Evolutionary conservation across 35 echinoderm and acorn worm species (phyloP), one percentile per base, ranked within the genome.

Genomic region (Holothuria glaberrima): DNA sequence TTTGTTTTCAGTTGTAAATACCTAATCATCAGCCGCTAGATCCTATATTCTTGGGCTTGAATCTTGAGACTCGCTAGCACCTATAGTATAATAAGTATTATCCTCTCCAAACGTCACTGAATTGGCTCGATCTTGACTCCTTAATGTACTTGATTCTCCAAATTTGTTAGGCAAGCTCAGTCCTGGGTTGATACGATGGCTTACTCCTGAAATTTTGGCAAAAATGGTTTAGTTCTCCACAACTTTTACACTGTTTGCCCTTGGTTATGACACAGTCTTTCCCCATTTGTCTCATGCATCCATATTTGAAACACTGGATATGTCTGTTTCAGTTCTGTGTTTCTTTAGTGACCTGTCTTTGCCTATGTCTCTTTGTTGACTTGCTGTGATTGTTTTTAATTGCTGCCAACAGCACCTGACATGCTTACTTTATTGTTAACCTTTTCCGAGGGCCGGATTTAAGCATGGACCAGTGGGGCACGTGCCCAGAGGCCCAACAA

Each of bases 271-370:
- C 62, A 17, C 13, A 65, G 62, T 65, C 60, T 64, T 64, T 64
- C 60, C 60, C 60, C 60, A 64, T 64, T 2, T 64, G 19, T 64
- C 60, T 12, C 60, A 64, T 5, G 12, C 60, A 12, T 14, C 60
- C 60, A 64, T 14, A 64, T 64, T 16, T 65, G 17, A 18, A 65
- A 28, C 62, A 65, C 18, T 65, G 62, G 18, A 65, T 16, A 9
- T 65, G 62, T 65, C 62, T 65, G 18, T 61, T 89, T 44, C 35
- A n/a, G n/a, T n/a, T n/a, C n/a, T n/a, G n/a, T n/a, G n/a, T n/a
- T n/a, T n/a, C n/a, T n/a, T n/a, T n/a, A n/a, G n/a, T n/a, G n/a
- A n/a, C n/a, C n/a, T n/a, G n/a, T n/a, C n/a, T n/a, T n/a, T n/a
- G n/a, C n/a, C n/a, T n/a, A n/a, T n/a, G n/a, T n/a, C n/a, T n/a